phyloP scores from a whole-genome alignment of 35 echinoderm and acorn worm species.

The Lytechinus pictus region DNA sequence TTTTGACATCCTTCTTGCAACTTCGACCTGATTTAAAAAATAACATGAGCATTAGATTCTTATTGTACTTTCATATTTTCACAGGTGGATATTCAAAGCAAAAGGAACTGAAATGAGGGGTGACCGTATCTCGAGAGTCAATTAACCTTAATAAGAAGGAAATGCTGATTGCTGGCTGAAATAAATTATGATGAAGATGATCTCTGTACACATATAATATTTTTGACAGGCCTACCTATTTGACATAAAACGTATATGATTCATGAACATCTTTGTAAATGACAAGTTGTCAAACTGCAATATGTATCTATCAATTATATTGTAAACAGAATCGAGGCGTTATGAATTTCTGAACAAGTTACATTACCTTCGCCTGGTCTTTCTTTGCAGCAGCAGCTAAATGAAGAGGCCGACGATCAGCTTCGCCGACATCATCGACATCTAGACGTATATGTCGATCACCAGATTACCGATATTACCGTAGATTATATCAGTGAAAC shows the following conservation, averaged over 20 bases:
- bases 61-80: neutral
- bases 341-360: neutral
- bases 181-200: too few species aligned
- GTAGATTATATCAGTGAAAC: neutral
- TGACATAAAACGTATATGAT: too few species aligned
- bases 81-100: neutral
- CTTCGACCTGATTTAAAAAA: neutral
- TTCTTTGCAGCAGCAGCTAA: constrained; percentile 21
- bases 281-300: too few species aligned
- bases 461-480: neutral
- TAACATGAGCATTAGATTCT: neutral
- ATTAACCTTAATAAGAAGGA: too few species aligned
- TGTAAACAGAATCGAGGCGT: too few species aligned
- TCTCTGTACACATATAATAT: too few species aligned
- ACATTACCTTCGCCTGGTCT: neutral
- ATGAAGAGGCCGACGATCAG: neutral
- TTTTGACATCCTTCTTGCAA: neutral
- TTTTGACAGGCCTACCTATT: too few species aligned
- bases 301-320: too few species aligned
- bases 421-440: constrained; percentile 25
- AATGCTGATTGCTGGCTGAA: too few species aligned
- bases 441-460: neutral
- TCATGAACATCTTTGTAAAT: too few species aligned
- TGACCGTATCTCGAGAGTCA: too few species aligned
- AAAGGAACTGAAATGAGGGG: too few species aligned